These are phyloP conservation scores for Miltochrista miniata DNA, from an alignment of 2,888 invertebrate genomes.

Conservation along the genomic window DNA sequence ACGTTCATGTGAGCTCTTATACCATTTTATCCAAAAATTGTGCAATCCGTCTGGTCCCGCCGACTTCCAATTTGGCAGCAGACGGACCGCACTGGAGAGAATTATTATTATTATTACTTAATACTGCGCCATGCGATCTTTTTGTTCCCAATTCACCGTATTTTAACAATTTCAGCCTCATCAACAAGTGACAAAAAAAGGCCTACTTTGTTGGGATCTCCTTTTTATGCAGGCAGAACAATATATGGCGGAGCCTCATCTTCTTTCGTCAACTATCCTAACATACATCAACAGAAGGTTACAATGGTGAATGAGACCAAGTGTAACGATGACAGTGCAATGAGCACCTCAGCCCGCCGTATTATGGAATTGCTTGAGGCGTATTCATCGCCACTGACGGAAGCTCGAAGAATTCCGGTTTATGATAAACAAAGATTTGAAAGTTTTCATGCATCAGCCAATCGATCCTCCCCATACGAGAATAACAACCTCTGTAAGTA, in stretches of 20 bases:
- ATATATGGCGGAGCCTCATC: conserved; percentile 89
- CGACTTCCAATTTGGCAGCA: too few relatives aligned
- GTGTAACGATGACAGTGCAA: conserved; percentile 47
- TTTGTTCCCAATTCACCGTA: too few relatives aligned
- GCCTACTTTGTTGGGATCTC: conserved; percentile 80
- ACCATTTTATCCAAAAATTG: too few relatives aligned
- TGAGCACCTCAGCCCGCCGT: conserved; percentile 90
- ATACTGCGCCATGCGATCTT: too few relatives aligned
- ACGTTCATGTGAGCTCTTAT: too few relatives aligned
- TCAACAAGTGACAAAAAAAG: conserved; percentile 59
- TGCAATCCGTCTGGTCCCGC: too few relatives aligned
- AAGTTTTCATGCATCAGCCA: conserved; percentile 18
- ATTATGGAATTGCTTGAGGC: conserved; percentile 92
- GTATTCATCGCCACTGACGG: conserved; percentile 91
- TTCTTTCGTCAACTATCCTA: conserved; percentile 77
- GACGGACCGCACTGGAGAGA: too few relatives aligned
- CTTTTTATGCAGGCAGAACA: conserved; percentile 90
- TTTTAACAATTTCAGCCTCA: conserved; percentile 54
- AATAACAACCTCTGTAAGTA: conserved; percentile 28
- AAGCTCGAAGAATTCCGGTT: conserved; percentile 89
- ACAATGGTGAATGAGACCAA: conserved; percentile 49
- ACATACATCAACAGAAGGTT: conserved; percentile 52
- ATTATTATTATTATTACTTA: too few relatives aligned
- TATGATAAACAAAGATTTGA: conserved; percentile 38
- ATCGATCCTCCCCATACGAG: conserved; percentile 7